These are phyloP conservation scores for Sciaenops ocellatus DNA, from an alignment of 2,797 vertebrate genomes.

Conservation along the genomic window DNA sequence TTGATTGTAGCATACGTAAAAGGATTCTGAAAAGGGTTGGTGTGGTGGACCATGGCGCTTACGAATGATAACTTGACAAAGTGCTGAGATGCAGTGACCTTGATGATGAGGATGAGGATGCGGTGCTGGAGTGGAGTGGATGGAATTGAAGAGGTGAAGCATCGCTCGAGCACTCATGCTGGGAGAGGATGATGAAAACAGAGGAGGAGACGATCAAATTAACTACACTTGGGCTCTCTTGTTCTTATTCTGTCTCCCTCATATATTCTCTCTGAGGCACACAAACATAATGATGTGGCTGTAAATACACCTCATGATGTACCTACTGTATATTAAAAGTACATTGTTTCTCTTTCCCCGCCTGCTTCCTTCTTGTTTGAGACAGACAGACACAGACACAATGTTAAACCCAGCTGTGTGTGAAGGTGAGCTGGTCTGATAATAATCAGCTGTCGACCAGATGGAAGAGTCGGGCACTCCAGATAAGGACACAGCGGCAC, in stretches of 20 bases:
- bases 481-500: slow-evolving; percentile 65
- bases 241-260: slow-evolving; percentile 5
- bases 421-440: slow-evolving; percentile 75
- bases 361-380: not conserved
- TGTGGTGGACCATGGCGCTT: not conserved
- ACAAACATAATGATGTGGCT: not conserved
- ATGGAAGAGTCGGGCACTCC: slow-evolving; percentile 42
- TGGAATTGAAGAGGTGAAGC: slow-evolving; percentile 47
- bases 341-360: not conserved
- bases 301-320: not conserved
- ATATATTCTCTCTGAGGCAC: slow-evolving; percentile 2
- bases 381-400: not conserved
- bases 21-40: slow-evolving; percentile 6
- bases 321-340: not conserved
- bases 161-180: slow-evolving; percentile 34
- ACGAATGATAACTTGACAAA: slow-evolving; percentile 28
- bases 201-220: slow-evolving; percentile 45
- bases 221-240: slow-evolving; percentile 29
- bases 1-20: slow-evolving; percentile 11
- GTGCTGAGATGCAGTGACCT: slow-evolving; percentile 58
- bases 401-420: slow-evolving; percentile 26
- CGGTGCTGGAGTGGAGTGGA: slow-evolving; percentile 28
- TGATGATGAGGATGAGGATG: slow-evolving; percentile 33
- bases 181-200: slow-evolving; percentile 35
- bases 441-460: slow-evolving; percentile 64